These are phyloP conservation scores for Drosophila athabasca DNA, from an alignment of 1,140 invertebrate species.

Conservation along the genomic window DNA sequence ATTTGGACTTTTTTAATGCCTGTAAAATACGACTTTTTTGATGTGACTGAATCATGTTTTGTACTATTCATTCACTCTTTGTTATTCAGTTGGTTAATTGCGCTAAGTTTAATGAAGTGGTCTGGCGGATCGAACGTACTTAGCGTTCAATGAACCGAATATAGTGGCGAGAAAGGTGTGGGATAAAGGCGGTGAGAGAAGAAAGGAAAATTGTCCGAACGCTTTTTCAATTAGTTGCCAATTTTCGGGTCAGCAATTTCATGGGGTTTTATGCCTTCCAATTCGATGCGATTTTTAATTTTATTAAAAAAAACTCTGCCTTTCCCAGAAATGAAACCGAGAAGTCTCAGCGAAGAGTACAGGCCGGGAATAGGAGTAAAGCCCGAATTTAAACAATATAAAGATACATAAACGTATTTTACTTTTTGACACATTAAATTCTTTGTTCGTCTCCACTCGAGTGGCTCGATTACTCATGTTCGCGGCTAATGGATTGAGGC, in stretches of 20 bases:
- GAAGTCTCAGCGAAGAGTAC: too few relatives aligned
- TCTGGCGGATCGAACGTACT: slow-evolving; percentile 18
- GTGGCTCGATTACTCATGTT: slow-evolving; percentile 34
- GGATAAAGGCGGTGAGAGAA: slow-evolving; percentile 4
- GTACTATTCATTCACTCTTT: slow-evolving; percentile 26
- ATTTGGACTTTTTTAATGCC: slow-evolving; percentile 11
- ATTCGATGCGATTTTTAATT: slow-evolving; percentile 41
- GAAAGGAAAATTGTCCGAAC: slow-evolving; percentile 18
- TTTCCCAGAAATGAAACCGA: neutral
- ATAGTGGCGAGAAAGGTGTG: slow-evolving; percentile 22
- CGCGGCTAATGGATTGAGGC: slow-evolving; percentile 20
- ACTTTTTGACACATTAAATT: slow-evolving; percentile 16
- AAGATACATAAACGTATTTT: slow-evolving; percentile 20
- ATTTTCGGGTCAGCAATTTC: slow-evolving; percentile 36
- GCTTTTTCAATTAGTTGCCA: slow-evolving; percentile 48
- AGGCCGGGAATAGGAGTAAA: too few relatives aligned
- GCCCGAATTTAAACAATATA: too few relatives aligned
- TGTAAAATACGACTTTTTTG: slow-evolving; percentile 15
- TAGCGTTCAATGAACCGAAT: slow-evolving; percentile 49
- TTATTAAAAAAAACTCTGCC: slow-evolving; percentile 7
- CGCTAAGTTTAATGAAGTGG: slow-evolving; percentile 42
- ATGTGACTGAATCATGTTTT: slow-evolving; percentile 18
- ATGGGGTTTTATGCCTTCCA: slow-evolving; percentile 19
- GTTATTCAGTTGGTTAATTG: slow-evolving; percentile 48
- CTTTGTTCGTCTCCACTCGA: slow-evolving; percentile 17